Base-by-base conservation (phyloP, 2,113 vertebrate genomes). In the Chaetorhynchus papuensis region DNA sequence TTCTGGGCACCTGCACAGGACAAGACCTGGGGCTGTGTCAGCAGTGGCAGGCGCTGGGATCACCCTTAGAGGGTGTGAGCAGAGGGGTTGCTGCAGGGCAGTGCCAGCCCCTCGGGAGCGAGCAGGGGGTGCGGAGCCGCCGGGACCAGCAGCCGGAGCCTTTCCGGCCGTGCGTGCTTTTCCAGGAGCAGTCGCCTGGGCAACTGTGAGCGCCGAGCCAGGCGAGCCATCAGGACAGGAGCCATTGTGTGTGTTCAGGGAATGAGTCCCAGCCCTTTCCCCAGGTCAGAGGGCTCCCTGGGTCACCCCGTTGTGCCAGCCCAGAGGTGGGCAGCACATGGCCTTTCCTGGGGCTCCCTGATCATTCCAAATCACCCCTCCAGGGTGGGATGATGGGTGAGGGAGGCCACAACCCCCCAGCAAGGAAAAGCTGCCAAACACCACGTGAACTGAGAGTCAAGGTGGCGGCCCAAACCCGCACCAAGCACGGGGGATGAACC, bases 151-250 rank as follows among this genome's bases (percentile, higher is more conserved):
- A 65, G 70, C 68, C 52, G 2, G 53, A 93, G 80, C 81, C 80
- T 19, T 28, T 27, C 33, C 3, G 41, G 90, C 90, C 88, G 49
- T 89, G 93, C 68, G 39, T 5, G 10, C 37, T 81, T 33, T 11
- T 87, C 87, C 87, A 12, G 28, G 8, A 84, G 78, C 94, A 95
- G 93, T 94, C 94, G 39, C 87, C 95, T 11, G 91, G 94, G 87
- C 87, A 95, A 91, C 89, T 93, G 92, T 1, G 69, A 95, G 83
- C n/a, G 1, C 3, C 0, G 79, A 94, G 83, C 65, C 86, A 37
- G 72, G 13, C 10, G 33, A 95, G 68, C 68, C 68, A 24, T 21
- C 75, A 33, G 72, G 31, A 44, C 52, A 49, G 77, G 77, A 96
- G 68, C 68, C 86, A 68, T 83, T 87, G 91, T 81, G 65, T 70